Percentiles rank a stretch among this genome's conserved stretches.
Conservation (phyloP, 2,888 invertebrate species). For the Chrysomela aeneicollis region DNA sequence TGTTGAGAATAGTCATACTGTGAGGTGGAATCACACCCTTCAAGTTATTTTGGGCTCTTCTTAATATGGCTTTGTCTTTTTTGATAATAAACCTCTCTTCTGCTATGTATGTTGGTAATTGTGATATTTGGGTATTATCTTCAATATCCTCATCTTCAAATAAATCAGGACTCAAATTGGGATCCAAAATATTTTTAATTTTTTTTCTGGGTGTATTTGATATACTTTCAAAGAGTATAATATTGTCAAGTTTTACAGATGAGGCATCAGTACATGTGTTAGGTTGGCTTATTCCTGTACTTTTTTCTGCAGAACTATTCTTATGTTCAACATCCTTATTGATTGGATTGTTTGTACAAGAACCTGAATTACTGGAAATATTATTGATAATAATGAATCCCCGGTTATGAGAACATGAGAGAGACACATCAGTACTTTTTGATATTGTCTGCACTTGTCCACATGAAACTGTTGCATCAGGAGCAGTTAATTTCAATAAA, state of each 20-base stretch:
- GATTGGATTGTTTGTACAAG: neutral
- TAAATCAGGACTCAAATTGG: slow-evolving; percentile 66
- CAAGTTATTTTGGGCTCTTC: slow-evolving; percentile 66
- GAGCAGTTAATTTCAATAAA: neutral
- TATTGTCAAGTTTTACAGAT: too few species aligned
- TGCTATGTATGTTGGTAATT: slow-evolving; percentile 27
- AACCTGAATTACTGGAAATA: neutral
- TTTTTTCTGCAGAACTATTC: too few species aligned
- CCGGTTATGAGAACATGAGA: too few species aligned
- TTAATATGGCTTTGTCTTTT: slow-evolving; percentile 59
- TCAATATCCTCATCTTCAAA: slow-evolving; percentile 64
- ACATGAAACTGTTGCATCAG: neutral
- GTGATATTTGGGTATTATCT: slow-evolving; percentile 18
- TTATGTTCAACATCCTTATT: too few species aligned
- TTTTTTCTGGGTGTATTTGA: slow-evolving; percentile 50
- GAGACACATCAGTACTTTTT: neutral
- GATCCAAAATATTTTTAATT: slow-evolving; percentile 43
- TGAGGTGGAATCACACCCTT: slow-evolving; percentile 79
- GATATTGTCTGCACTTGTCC: neutral
- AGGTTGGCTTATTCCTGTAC: too few species aligned
- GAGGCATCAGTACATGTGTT: too few species aligned
- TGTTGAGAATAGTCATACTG: slow-evolving; percentile 73
- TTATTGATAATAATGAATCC: too few species aligned
- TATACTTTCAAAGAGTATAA: too few species aligned
- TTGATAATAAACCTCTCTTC: slow-evolving; percentile 49